These are phyloP conservation scores for Chloropsis cyanopogon DNA, from an alignment of 2,113 vertebrate species.

Conservation along the genomic window DNA sequence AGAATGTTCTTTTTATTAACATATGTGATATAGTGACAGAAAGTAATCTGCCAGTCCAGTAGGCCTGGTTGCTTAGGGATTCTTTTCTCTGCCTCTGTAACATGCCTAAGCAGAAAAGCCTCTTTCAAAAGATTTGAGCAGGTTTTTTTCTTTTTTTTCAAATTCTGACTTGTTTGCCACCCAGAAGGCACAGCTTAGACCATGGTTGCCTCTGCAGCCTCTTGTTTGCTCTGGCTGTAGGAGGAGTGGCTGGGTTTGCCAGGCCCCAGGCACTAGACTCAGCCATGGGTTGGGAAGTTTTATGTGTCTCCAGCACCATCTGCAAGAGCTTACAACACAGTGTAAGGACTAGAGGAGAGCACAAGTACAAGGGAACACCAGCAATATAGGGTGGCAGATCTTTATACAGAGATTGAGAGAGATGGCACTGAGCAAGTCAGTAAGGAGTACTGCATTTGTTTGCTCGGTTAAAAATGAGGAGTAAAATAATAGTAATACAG, in stretches of 20 bases:
- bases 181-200: accelerated
- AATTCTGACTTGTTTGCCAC: not conserved
- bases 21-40: not conserved
- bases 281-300: not conserved
- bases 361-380: accelerated
- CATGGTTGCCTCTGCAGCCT: not conserved
- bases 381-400: not conserved
- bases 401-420: not conserved
- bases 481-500: not conserved
- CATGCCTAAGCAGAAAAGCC: not conserved
- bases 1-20: not conserved
- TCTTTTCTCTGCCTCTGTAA: not conserved
- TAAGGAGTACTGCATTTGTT: not conserved
- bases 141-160: not conserved
- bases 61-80: not conserved
- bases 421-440: not conserved
- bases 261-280: accelerated
- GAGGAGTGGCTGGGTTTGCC: not conserved
- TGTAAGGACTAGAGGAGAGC: not conserved
- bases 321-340: not conserved
- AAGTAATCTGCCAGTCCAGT: not conserved
- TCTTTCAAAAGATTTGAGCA: not conserved
- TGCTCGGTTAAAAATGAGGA: not conserved
- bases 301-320: not conserved
- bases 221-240: not conserved